A percentile compares a stretch with the other conserved stretches of the same genome.
phyloP scores from a whole-genome alignment of 1,140 invertebrate genomes.

The Mercenaria mercenaria region DNA sequence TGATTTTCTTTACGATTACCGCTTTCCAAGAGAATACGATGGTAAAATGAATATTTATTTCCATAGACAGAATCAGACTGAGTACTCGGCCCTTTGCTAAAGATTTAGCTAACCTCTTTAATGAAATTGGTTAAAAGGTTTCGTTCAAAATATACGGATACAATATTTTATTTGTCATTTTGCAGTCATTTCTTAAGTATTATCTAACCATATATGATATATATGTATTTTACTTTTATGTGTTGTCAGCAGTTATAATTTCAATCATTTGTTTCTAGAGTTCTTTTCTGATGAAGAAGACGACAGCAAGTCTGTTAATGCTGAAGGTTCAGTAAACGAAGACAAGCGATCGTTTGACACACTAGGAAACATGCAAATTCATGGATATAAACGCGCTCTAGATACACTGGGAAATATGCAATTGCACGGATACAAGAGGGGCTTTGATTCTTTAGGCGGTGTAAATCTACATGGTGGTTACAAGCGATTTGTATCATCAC shows the following conservation, averaged over 20 bases:
- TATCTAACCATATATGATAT: too few relatives aligned
- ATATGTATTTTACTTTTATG: too few relatives aligned
- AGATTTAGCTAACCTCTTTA: too few relatives aligned
- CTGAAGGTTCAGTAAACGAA: background rate
- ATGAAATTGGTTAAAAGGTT: too few relatives aligned
- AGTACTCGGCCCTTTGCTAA: too few relatives aligned
- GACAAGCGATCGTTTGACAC: constrained; percentile 17
- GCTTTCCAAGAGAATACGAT: background rate
- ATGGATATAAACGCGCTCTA: constrained; percentile 36
- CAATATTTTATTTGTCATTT: too few relatives aligned
- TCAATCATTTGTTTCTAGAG: background rate
- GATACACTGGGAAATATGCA: constrained; percentile 58
- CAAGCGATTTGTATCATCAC: constrained; percentile 46
- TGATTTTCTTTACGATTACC: background rate
- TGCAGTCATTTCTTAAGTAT: too few relatives aligned
- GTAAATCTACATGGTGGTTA: constrained; percentile 33
- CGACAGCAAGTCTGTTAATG: background rate
- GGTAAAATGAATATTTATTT: background rate
- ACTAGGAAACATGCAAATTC: constrained; percentile 55
- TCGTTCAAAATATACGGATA: too few relatives aligned
- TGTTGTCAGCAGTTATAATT: too few relatives aligned
- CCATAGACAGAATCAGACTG: too few relatives aligned
- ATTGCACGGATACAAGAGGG: constrained; percentile 46
- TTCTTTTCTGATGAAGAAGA: background rate
- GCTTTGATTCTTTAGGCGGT: constrained; percentile 39